Base-by-base conservation (phyloP, 1,140 invertebrate species). In the Pygmarrhopalites habei region DNA sequence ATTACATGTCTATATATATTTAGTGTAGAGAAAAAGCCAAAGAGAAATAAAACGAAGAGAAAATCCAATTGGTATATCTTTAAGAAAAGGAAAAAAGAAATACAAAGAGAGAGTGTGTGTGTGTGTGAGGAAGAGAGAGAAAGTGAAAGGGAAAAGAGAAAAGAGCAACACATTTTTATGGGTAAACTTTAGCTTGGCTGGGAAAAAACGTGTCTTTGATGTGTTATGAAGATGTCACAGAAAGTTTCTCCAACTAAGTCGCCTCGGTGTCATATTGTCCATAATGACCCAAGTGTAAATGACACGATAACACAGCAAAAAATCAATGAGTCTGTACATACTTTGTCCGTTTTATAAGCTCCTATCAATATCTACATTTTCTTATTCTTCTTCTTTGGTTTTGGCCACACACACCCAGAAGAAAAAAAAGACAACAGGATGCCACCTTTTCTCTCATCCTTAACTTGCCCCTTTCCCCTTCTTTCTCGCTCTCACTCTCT, bases 251-350 rank as follows among this genome's bases (percentile, higher is more conserved):
- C 35, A 61, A 60, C 58, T 57, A 44, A 12, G 26, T 19, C 15
- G 19, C 32, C 30, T 32, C 43, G 44, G 59, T 62, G 60, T 67
- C 65, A 67, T 47, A 67, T n/a, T 67, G 65, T 67, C 65, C 60
- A 55, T 67, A 67, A 67, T 67, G 65, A 67, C 65, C 32, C 65
- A 63, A 67, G 65, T 67, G 65, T 67, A 62, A 67, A 67, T 67
- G 65, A 67, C 65, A 67, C 57, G 61, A 67, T 62, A 67, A 67
- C 60, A 63, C 12, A 51, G 25, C 10, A 51, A 61, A 65, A 61
- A 65, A 61, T 64, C 62, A 64, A 64, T 64, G 55, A 58, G 26
- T 30, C 23, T 23, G 23, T 29, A 15, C 14, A 49, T 49, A 49
- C 10, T 49, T 41, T 12, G 39, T 41, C n/a, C n/a, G 39, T 41